These are phyloP conservation scores for Glossosoma conforme DNA, from an alignment of 1,140 invertebrate genomes.

Conservation along the genomic window DNA sequence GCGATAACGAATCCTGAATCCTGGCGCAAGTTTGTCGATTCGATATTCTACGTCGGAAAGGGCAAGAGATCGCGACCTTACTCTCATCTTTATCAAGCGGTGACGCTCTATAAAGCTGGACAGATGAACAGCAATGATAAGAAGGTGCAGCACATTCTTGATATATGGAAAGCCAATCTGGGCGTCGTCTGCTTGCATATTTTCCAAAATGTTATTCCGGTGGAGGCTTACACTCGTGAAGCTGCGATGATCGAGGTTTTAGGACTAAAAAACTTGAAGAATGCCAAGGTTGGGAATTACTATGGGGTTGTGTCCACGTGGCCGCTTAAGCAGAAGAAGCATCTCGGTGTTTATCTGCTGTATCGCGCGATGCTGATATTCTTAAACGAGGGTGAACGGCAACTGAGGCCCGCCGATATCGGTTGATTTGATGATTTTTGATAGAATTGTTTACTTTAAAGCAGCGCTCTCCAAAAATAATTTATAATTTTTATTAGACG, in stretches of 20 bases:
- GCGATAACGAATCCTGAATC: conserved; percentile 47
- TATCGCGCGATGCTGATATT: conserved; percentile 82
- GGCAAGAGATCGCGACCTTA: conserved; percentile 81
- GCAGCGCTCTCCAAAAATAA: no score
- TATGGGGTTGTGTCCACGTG: conserved; percentile 76
- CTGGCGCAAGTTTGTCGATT: conserved; percentile 64
- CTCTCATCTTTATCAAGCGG: conserved; percentile 85
- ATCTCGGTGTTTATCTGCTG: conserved; percentile 77
- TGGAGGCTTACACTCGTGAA: conserved; percentile 90
- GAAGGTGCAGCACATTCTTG: conserved; percentile 76
- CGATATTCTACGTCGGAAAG: conserved; percentile 75
- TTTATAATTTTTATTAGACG: no score
- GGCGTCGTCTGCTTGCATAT: conserved; percentile 89
- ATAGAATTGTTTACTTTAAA: no score
- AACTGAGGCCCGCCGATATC: conserved; percentile 65
- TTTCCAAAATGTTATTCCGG: conserved; percentile 86
- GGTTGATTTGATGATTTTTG: no score
- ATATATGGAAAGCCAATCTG: conserved; percentile 77
- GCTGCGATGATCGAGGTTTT: conserved; percentile 89
- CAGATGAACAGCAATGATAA: conserved; percentile 44
- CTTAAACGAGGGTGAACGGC: conserved; percentile 79
- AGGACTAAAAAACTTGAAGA: conserved; percentile 71
- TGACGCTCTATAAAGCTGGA: conserved; percentile 52
- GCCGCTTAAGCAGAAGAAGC: conserved; percentile 61
- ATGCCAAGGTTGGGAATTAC: conserved; percentile 77